phyloP scores from a whole-genome alignment of 2,888 invertebrate genomes.

The Eumerus sabulonum region DNA sequence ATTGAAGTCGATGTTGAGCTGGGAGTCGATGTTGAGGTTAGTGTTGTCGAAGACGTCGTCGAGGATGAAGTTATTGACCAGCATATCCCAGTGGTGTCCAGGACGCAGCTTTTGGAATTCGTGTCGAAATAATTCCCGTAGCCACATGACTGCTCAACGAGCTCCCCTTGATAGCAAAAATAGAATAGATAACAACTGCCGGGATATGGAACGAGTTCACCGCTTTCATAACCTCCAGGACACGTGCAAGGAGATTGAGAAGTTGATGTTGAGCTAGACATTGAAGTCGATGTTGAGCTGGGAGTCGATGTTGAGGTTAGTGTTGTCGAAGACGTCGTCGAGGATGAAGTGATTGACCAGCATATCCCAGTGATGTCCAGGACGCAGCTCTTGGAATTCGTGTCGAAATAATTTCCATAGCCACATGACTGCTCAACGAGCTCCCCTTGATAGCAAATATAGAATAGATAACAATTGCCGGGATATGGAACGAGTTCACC shows the following conservation, averaged over 20 bases:
- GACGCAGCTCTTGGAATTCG: slow-evolving; percentile 14
- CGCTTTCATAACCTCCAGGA: slow-evolving; percentile 47
- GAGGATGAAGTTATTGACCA: slow-evolving; percentile 24
- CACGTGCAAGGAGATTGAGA: slow-evolving; percentile 11
- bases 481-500: not conserved
- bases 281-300: not conserved
- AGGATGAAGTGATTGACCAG: not conserved
- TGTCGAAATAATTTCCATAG: not conserved
- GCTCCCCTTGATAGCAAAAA: slow-evolving; percentile 71
- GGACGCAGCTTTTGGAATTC: slow-evolving; percentile 15
- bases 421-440: not conserved
- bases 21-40: no score
- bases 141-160: slow-evolving; percentile 67
- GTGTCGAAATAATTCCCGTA: slow-evolving; percentile 70
- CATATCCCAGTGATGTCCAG: slow-evolving; percentile 37
- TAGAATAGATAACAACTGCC: slow-evolving; percentile 72
- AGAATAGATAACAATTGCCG: not conserved
- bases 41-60: no score
- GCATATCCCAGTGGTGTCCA: slow-evolving; percentile 34
- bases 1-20: no score
- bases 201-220: slow-evolving; percentile 70
- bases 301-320: not conserved
- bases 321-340: slow-evolving; percentile 5
- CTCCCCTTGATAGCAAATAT: not conserved
- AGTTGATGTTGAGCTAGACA: slow-evolving; percentile 2